Percentiles rank a stretch among this genome's conserved stretches.
Evolutionary conservation across 2,888 invertebrate species (phyloP).

Genomic region (Lottia scabra): DNA sequence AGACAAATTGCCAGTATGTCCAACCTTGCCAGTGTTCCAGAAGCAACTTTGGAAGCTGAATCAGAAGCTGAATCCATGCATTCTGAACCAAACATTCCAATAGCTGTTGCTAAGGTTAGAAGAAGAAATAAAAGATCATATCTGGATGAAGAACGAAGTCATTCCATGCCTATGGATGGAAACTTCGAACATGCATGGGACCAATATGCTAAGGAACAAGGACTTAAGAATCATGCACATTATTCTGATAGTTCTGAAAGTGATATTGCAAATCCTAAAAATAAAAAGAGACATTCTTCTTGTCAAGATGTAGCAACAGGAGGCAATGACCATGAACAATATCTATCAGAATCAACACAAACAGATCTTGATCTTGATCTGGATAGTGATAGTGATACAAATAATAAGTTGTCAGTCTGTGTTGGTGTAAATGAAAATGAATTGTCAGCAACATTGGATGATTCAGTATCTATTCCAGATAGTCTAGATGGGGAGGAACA

Average conservation of each 20-base stretch:
- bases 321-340: no score
- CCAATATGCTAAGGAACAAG: slow-evolving; percentile 28
- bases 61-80: slow-evolving; percentile 27
- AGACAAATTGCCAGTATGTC: slow-evolving; percentile 50
- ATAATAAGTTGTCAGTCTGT: no score
- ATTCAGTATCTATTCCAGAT: no score
- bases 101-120: slow-evolving; percentile 34
- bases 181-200: slow-evolving; percentile 46
- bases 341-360: no score
- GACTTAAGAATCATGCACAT: not conserved
- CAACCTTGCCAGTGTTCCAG: slow-evolving; percentile 60
- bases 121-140: slow-evolving; percentile 38
- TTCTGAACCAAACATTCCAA: slow-evolving; percentile 30
- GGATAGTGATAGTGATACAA: no score
- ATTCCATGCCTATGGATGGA: slow-evolving; percentile 53
- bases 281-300: no score
- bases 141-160: slow-evolving; percentile 47
- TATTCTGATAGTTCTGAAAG: not conserved
- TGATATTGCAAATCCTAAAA: not conserved
- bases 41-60: slow-evolving; percentile 46
- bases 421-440: no score
- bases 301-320: no score
- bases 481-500: no score
- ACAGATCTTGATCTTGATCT: no score
- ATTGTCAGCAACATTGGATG: no score